Evolutionary conservation across 1,140 invertebrate species (phyloP).

Genomic region (Steinernema feltiae): DNA sequence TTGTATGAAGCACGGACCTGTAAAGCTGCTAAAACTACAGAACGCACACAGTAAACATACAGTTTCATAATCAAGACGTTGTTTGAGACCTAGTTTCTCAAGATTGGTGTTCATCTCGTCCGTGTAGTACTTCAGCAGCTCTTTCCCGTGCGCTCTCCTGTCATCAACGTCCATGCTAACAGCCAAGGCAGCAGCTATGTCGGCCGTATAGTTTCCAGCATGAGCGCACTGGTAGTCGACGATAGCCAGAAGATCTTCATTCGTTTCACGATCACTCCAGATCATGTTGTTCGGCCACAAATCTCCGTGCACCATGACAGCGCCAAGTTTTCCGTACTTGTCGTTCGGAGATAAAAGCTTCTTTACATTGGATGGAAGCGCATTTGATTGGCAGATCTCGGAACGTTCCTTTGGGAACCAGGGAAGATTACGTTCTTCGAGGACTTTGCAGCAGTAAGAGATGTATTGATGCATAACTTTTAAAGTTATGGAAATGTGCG

Average conservation of each 20-base stretch:
- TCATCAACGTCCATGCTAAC: neutral
- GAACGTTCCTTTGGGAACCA: neutral
- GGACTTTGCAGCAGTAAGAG: neutral
- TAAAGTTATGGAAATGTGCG: neutral
- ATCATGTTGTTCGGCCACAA: conserved; percentile 8
- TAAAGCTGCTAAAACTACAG: neutral
- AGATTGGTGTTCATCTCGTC: neutral
- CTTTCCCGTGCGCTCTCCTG: neutral
- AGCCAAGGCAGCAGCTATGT: neutral
- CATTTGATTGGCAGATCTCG: neutral
- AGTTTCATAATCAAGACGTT: neutral
- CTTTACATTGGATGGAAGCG: neutral
- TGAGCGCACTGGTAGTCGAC: neutral
- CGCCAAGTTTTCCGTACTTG: neutral
- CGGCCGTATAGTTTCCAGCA: neutral
- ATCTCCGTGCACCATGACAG: neutral
- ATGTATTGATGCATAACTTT: neutral
- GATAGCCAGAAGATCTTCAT: neutral
- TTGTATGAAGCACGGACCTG: neutral
- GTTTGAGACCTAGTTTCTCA: neutral
- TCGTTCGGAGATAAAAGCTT: neutral
- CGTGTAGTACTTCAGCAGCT: neutral
- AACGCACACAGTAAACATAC: neutral
- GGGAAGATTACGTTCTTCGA: neutral
- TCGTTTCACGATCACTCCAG: neutral